Evolutionary conservation across 53 echinoderm and acorn worm species (phyloP).

Genomic region (Paelopatides confundens): DNA sequence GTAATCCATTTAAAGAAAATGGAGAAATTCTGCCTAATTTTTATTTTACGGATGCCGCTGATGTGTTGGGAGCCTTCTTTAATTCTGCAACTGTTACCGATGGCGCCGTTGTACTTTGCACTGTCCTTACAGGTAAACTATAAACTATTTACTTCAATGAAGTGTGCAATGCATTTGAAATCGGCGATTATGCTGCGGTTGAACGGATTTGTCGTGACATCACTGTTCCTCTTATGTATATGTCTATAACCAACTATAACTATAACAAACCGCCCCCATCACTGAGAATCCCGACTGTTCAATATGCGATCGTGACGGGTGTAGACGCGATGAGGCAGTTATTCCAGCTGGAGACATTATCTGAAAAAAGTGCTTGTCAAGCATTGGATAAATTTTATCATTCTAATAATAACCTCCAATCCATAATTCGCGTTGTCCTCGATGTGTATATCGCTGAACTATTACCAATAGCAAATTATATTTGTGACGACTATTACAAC

Average conservation of each 20-base stretch:
- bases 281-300: not conserved
- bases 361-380: no score
- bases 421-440: not conserved
- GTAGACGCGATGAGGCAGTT: not conserved
- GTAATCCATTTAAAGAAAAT: not conserved
- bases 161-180: not conserved
- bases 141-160: not conserved
- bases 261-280: not conserved
- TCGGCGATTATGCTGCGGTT: not conserved
- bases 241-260: no score
- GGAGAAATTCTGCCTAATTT: not conserved
- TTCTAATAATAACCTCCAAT: not conserved
- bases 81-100: not conserved
- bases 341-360: not conserved
- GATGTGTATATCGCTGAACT: not conserved
- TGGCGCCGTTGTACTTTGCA: not conserved
- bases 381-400: not conserved
- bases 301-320: not conserved
- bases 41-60: not conserved
- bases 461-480: not conserved
- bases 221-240: not conserved
- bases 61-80: not conserved
- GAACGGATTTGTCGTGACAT: not conserved
- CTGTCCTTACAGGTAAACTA: not conserved
- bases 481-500: not conserved